A percentile compares a stretch with the other conserved stretches of the same genome.
These are phyloP conservation scores for Agrochola lychnidis DNA, from an alignment of 2,888 invertebrate genomes.

Conservation along the genomic window DNA sequence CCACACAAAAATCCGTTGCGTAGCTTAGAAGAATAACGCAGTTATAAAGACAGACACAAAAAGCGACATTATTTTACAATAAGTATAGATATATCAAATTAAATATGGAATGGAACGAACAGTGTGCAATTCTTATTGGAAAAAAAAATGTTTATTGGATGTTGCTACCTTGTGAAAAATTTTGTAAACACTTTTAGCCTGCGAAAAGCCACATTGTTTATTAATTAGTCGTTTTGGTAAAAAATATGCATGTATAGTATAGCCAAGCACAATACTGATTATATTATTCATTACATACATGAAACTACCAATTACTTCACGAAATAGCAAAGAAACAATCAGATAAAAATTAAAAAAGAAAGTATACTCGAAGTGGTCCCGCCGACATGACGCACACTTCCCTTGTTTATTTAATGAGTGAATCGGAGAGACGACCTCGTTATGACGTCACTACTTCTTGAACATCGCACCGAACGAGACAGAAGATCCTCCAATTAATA, in stretches of 20 bases:
- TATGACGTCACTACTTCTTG: slow-evolving; percentile 87
- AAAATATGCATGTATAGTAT: background rate
- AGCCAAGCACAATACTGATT: background rate
- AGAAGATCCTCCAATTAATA: slow-evolving; percentile 59
- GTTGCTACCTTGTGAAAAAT: background rate
- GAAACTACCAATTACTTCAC: background rate
- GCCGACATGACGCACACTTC: slow-evolving; percentile 72
- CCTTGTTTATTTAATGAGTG: slow-evolving; percentile 90
- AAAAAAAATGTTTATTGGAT: slow-evolving; percentile 5
- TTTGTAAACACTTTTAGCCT: background rate
- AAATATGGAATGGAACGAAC: fast-evolving
- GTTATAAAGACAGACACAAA: no score
- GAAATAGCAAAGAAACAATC: background rate
- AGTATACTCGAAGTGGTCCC: slow-evolving; percentile 35
- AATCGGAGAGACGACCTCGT: slow-evolving; percentile 87
- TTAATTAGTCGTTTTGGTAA: background rate
- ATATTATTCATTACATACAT: background rate
- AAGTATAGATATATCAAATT: no score
- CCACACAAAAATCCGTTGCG: no score
- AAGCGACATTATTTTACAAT: no score
- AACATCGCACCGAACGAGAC: slow-evolving; percentile 77
- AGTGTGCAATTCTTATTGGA: background rate
- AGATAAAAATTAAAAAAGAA: background rate
- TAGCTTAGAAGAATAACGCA: no score
- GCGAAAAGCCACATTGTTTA: background rate